Evolutionary conservation across 2,113 vertebrate genomes (phyloP).

Genomic region (Amphiprion percula): DNA sequence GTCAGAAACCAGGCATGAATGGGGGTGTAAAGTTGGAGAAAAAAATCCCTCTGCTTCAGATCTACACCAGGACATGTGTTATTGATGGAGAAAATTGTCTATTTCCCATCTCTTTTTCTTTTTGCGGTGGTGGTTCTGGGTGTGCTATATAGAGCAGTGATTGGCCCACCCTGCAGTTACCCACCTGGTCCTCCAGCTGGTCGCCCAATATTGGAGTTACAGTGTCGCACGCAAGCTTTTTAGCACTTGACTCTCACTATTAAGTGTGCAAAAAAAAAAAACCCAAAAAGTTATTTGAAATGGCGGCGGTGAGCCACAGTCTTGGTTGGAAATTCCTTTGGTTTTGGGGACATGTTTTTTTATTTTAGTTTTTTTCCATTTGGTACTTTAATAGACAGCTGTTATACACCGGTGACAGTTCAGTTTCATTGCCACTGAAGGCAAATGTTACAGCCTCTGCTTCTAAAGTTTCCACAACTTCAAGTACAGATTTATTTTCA

Average conservation of each 20-base stretch:
- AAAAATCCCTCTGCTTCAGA: conserved; percentile 9
- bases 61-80: conserved; percentile 46
- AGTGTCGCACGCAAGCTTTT: neutral
- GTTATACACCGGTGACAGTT: conserved; percentile 40
- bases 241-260: conserved; percentile 25
- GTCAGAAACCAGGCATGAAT: neutral
- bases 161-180: conserved; percentile 54
- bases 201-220: conserved; percentile 40
- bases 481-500: conserved; percentile 21
- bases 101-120: conserved; percentile 39
- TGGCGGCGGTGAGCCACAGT: conserved; percentile 62
- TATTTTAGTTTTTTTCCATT: conserved; percentile 40
- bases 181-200: conserved; percentile 67
- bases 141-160: conserved; percentile 27
- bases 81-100: conserved; percentile 53
- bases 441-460: conserved; percentile 21
- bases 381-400: conserved; percentile 59
- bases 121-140: conserved; percentile 14
- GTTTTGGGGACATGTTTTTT: conserved; percentile 27
- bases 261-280: neutral
- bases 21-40: conserved; percentile 5
- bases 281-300: conserved; percentile 37
- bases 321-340: conserved; percentile 53
- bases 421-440: conserved; percentile 31
- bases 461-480: conserved; percentile 9